Conservation (phyloP, 2,888 invertebrate genomes). For the Sphinx pinastri region DNA sequence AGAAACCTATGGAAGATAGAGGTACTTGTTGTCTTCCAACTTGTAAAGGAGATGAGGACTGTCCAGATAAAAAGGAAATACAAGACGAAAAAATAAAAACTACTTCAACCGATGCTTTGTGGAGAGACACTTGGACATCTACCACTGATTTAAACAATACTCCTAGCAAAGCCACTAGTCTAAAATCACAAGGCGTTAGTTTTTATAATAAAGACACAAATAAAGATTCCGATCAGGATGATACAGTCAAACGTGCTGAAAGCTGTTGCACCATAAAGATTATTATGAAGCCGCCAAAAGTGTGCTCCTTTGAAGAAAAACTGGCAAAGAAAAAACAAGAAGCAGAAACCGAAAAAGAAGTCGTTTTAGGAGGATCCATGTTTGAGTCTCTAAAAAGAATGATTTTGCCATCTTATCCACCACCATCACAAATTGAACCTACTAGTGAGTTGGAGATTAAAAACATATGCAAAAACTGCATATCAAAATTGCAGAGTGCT, state of each 20-base stretch:
- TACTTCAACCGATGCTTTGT: constrained; percentile 27
- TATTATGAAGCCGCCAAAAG: constrained; percentile 29
- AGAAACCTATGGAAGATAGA: constrained; percentile 24
- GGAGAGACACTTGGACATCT: constrained; percentile 36
- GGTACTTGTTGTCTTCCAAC: constrained; percentile 27
- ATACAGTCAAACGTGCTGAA: neutral
- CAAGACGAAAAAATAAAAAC: constrained; percentile 25
- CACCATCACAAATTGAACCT: neutral
- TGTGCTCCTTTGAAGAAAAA: constrained; percentile 1
- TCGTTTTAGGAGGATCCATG: constrained; percentile 25
- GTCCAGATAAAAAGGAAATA: constrained; percentile 15
- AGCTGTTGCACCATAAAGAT: constrained; percentile 32
- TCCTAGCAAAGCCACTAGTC: constrained; percentile 17
- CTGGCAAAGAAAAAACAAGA: constrained; percentile 6
- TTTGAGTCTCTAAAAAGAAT: constrained; percentile 34
- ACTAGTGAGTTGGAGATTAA: constrained; percentile 11
- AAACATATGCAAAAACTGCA: constrained; percentile 33
- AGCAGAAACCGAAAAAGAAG: constrained; percentile 21
- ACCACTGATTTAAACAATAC: constrained; percentile 31
- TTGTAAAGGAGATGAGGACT: constrained; percentile 26
- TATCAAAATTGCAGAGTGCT: constrained; percentile 20
- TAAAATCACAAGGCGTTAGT: neutral
- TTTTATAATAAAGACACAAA: neutral
- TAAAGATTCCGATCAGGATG: neutral
- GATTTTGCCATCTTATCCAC: constrained; percentile 27